phyloP scores from a whole-genome alignment of 1,140 invertebrate genomes.

The Anoplophora glabripennis region DNA sequence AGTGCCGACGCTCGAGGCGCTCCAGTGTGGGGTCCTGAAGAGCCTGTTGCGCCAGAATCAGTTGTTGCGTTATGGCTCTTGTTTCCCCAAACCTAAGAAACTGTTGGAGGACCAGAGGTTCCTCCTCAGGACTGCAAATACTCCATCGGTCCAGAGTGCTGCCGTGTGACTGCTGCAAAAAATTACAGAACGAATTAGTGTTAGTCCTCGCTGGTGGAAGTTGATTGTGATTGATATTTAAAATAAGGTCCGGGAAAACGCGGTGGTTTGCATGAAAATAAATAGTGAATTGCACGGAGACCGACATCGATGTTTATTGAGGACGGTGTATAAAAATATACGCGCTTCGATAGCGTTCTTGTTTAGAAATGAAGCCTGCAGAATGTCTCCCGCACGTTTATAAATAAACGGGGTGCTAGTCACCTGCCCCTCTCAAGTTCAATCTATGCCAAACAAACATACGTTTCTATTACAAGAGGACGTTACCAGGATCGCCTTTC shows the following conservation, averaged over 20 bases:
- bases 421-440: constrained; percentile 40
- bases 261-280: constrained; percentile 15
- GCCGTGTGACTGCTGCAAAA: constrained; percentile 66
- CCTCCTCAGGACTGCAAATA: constrained; percentile 79
- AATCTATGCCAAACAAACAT: constrained; percentile 40
- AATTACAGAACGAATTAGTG: constrained; percentile 7
- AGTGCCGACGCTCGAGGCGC: constrained; percentile 44
- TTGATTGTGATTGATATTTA: background rate
- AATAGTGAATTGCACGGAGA: constrained; percentile 18
- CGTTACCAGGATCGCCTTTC: constrained; percentile 21
- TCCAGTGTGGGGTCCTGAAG: constrained; percentile 50
- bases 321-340: constrained; percentile 43
- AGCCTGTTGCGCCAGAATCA: constrained; percentile 66
- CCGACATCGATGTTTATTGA: constrained; percentile 33
- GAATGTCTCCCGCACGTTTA: constrained; percentile 43
- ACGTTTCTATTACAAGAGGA: constrained; percentile 32
- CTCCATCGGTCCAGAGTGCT: constrained; percentile 78
- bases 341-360: constrained; percentile 34
- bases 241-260: background rate
- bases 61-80: constrained; percentile 74
- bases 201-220: background rate
- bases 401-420: constrained; percentile 45
- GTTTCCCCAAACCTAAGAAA: constrained; percentile 83
- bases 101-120: constrained; percentile 81
- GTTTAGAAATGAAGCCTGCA: constrained; percentile 44